phyloP scores from a whole-genome alignment of 2,797 vertebrate genomes.

The Tympanoctomys barrerae region DNA sequence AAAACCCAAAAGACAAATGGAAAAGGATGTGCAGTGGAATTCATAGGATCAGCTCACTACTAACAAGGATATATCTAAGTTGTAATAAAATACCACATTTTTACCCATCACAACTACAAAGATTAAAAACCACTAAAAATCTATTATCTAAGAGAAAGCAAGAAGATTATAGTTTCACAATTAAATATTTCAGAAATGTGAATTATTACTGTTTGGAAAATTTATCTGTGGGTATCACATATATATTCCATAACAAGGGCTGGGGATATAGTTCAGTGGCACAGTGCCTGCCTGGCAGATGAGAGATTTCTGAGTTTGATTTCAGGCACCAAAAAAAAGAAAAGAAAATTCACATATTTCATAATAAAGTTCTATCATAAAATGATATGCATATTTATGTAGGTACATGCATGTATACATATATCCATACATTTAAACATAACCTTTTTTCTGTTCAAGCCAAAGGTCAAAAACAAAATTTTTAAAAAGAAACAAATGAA shows the following conservation, averaged over 20 bases:
- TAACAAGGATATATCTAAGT: background rate
- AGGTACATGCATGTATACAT: background rate
- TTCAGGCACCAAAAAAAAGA: too few species aligned
- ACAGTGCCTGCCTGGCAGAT: too few species aligned
- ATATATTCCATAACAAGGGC: background rate
- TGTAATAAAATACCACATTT: background rate
- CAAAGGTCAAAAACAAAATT: background rate
- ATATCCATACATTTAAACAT: slow-evolving; percentile 7
- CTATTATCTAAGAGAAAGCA: background rate
- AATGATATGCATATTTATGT: background rate
- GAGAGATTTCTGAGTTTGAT: too few species aligned
- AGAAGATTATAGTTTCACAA: slow-evolving; percentile 9
- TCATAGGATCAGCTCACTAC: background rate
- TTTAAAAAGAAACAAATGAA: background rate
- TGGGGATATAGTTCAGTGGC: too few species aligned
- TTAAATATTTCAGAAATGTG: background rate
- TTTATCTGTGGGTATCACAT: background rate
- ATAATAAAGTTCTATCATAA: background rate
- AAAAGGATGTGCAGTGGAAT: background rate
- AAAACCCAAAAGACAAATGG: background rate
- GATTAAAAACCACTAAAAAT: background rate
- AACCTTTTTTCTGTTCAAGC: background rate
- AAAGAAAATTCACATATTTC: too few species aligned
- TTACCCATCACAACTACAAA: background rate
- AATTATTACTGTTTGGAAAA: background rate